Base-by-base conservation (phyloP, 2,113 vertebrate species). In the Dicentrarchus labrax region DNA sequence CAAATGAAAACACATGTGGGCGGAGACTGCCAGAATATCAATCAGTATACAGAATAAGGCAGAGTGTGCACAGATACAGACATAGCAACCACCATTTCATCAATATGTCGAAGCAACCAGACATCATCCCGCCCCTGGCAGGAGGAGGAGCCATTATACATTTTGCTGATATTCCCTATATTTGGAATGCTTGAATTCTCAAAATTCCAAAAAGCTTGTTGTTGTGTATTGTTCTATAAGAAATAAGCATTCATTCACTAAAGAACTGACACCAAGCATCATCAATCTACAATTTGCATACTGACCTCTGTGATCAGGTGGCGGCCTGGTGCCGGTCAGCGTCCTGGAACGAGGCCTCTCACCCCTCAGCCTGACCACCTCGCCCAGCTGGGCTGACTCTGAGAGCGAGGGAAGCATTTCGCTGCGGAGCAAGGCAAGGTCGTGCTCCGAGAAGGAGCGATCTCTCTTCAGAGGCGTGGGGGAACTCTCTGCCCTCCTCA, bases 361-460 rank as follows among this genome's bases (percentile, higher is more conserved):
- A 0, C 89, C 85, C 86, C 91, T 78, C 89, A 94, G 13, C 51
- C n/a, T 0, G 71, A 86, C 79, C 0, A 9, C 45, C 1, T 80
- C 84, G 0, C 48, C 89, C 0, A 78, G 76, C 8, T 91, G 86
- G 11, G 11, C 83, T 0, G 92, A 43, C 0, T 61, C 94, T 0
- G 92, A 88, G 61, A 95, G 92, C 0, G 94, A 85, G 0, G 80
- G 80, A 3, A 90, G 88, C 74, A 93, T 82, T 53, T 97, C 96
- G 0, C 87, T 94, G 48, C 96, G 95, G 65, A 99, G 95, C 87
- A 96, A 89, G 0, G 92, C 96, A 85, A 99, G 92, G 94, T 99
- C 97, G 0, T 97, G 98, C 83, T 99, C 98, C 0, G 97, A 99
- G 94, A 99, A 98, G 67, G 98, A 99, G 30, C 97, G 97, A 43